Evolutionary conservation across 2,797 vertebrate genomes (phyloP).

Genomic region (Spizella passerina): DNA sequence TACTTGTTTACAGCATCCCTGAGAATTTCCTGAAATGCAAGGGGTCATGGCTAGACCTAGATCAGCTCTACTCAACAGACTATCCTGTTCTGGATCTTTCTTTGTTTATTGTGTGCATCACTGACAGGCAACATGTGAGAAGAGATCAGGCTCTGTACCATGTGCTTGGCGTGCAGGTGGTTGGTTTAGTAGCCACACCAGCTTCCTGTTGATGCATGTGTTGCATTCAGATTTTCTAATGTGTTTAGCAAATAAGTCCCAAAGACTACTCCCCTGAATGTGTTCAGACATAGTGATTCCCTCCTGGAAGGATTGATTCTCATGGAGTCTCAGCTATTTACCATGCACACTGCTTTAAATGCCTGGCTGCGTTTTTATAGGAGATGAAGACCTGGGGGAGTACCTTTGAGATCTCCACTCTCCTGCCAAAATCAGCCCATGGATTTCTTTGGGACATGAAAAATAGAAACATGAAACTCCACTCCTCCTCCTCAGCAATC

Average conservation of each 20-base stretch:
- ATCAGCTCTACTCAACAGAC: not conserved
- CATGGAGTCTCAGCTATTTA: not conserved
- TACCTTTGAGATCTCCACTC: not conserved
- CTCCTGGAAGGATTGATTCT: not conserved
- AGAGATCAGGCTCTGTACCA: not conserved
- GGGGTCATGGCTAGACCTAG: not conserved
- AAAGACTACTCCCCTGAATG: not conserved
- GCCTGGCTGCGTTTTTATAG: not conserved
- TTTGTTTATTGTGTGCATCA: not conserved
- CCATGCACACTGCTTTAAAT: not conserved
- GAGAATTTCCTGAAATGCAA: not conserved
- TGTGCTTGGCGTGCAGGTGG: not conserved
- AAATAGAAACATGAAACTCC: not conserved
- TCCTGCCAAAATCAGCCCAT: not conserved
- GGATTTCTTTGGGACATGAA: not conserved
- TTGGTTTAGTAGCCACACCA: not conserved
- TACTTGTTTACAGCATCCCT: not conserved
- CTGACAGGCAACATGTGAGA: not conserved
- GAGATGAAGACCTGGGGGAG: not conserved
- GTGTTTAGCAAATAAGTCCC: not conserved
- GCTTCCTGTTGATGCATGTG: not conserved
- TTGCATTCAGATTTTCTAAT: not conserved
- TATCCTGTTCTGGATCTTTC: not conserved
- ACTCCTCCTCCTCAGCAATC: not conserved
- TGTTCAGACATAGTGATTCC: not conserved